phyloP scores from a whole-genome alignment of 1,140 invertebrate species.

The Grapholita molesta region DNA sequence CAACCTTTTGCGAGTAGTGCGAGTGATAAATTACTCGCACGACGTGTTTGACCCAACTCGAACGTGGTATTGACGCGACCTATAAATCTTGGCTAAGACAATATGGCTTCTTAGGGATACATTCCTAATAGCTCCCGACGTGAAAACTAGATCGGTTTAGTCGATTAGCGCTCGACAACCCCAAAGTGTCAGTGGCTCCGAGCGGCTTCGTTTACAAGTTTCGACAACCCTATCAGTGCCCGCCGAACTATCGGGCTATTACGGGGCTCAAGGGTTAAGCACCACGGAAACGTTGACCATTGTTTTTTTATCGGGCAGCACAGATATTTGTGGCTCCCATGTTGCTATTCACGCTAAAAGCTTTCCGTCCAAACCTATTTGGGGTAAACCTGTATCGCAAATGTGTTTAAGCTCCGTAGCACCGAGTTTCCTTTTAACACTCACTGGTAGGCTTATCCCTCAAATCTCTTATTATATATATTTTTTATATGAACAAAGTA shows the following conservation, averaged over 20 bases:
- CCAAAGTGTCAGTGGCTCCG: background rate
- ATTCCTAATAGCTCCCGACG: background rate
- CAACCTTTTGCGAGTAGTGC: conserved; percentile 10
- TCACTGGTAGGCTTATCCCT: background rate
- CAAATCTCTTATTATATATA: background rate
- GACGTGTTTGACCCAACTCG: conserved; percentile 8
- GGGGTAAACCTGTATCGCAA: background rate
- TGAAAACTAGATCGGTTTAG: conserved; percentile 5
- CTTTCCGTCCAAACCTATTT: conserved; percentile 16
- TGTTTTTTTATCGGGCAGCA: conserved; percentile 12
- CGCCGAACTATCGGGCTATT: background rate
- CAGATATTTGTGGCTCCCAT: background rate
- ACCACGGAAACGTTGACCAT: conserved; percentile 4
- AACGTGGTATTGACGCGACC: conserved; percentile 6
- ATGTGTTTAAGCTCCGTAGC: background rate
- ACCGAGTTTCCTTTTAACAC: background rate
- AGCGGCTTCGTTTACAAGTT: conserved; percentile 12
- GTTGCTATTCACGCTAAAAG: background rate
- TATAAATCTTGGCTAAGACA: conserved; percentile 5
- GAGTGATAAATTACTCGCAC: conserved; percentile 10
- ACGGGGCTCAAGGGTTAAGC: background rate
- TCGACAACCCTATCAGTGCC: background rate
- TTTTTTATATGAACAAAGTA: background rate
- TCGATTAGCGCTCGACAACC: conserved; percentile 5
- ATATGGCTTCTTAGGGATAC: conserved; percentile 4